Conservation (phyloP, 2,888 invertebrate genomes). For the Limnephilus lunatus region DNA sequence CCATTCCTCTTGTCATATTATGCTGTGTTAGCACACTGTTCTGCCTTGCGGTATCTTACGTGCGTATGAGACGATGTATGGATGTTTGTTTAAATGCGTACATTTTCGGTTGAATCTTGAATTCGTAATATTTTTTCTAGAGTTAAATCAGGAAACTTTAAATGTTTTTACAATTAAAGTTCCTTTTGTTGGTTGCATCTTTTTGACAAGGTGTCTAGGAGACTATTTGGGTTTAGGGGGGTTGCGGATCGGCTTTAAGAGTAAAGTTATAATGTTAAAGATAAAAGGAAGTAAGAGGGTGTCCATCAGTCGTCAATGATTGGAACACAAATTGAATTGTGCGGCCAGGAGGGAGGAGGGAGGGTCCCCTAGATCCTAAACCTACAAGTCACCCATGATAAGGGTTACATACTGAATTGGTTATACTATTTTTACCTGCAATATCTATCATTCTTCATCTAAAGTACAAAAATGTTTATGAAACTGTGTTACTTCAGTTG, state of each 20-base stretch:
- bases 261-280: slow-evolving; percentile 64
- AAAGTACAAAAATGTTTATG: background rate
- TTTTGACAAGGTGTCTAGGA: background rate
- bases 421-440: background rate
- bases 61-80: no score
- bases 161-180: background rate
- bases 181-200: background rate
- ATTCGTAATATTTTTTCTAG: background rate
- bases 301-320: slow-evolving; percentile 75
- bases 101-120: background rate
- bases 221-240: background rate
- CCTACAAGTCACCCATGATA: slow-evolving; percentile 9
- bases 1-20: no score
- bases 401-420: slow-evolving; percentile 37
- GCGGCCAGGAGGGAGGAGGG: slow-evolving; percentile 66
- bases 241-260: slow-evolving; percentile 50
- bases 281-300: slow-evolving; percentile 68
- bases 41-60: no score
- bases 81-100: no score
- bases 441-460: background rate
- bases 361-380: slow-evolving; percentile 9
- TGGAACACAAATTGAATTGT: slow-evolving; percentile 75
- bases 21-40: no score
- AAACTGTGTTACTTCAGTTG: no score
- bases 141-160: background rate